Evolutionary conservation across 1,140 invertebrate species (phyloP).

Genomic region (Trissolcus basalis): DNA sequence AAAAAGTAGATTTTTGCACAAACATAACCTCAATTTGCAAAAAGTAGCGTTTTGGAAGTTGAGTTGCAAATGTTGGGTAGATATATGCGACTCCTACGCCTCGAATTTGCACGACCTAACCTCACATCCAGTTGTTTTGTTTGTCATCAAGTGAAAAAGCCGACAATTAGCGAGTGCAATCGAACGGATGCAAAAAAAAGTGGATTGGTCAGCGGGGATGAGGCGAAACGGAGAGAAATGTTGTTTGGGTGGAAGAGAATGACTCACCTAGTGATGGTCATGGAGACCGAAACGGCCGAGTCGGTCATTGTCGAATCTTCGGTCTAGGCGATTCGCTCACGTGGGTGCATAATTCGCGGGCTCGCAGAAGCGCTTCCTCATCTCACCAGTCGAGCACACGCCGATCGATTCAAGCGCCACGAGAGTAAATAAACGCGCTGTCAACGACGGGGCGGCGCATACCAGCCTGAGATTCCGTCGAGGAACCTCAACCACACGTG

Average conservation of each 20-base stretch:
- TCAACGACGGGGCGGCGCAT: conserved; percentile 32
- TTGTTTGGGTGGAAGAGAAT: conserved; percentile 7
- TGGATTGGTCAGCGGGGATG: no score
- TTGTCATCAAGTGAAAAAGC: no score
- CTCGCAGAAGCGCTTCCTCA: conserved; percentile 45
- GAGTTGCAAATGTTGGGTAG: no score
- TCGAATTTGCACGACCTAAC: no score
- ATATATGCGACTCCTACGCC: no score
- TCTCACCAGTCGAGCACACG: conserved; percentile 20
- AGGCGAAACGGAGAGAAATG: no score
- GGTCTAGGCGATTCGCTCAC: conserved; percentile 30
- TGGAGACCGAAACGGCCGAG: conserved; percentile 50
- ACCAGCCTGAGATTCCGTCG: conserved; percentile 7
- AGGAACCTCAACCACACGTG: conserved; percentile 15
- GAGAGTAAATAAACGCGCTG: conserved; percentile 33
- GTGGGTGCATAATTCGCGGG: conserved; percentile 37
- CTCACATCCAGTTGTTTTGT: no score
- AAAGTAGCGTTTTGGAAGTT: no score
- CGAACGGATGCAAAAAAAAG: no score
- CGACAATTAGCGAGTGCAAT: no score
- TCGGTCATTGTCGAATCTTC: conserved; percentile 49
- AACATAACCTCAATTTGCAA: no score
- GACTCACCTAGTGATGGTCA: conserved; percentile 54
- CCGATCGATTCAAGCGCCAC: conserved; percentile 46
- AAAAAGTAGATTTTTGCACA: no score